Percentiles rank a stretch among this genome's conserved stretches.
Conservation (phyloP, 2,888 invertebrate genomes). For the Geotrupes spiniger region DNA sequence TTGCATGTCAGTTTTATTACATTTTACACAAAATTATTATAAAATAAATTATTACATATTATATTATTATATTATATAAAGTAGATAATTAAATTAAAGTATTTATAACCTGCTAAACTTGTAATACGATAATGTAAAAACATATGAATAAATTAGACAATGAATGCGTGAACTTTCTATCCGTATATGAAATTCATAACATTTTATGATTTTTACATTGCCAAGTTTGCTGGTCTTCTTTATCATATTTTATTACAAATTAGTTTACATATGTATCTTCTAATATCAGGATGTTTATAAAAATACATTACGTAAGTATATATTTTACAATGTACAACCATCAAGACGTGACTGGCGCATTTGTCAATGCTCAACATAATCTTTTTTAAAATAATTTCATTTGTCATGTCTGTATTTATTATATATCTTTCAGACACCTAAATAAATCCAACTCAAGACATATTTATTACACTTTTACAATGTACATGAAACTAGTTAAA, state of each 20-base stretch:
- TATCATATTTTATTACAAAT: conserved; percentile 38
- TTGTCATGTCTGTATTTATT: conserved; percentile 44
- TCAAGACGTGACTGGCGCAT: conserved; percentile 20
- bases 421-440: conserved; percentile 42
- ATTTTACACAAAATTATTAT: conserved; percentile 50
- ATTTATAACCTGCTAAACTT: conserved; percentile 49
- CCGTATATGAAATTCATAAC: conserved; percentile 37
- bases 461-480: conserved; percentile 31
- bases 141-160: conserved; percentile 50
- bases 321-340: conserved; percentile 17
- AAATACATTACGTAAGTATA: conserved; percentile 37
- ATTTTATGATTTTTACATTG: conserved; percentile 45
- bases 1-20: conserved; percentile 51
- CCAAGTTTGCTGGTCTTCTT: conserved; percentile 46
- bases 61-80: conserved; percentile 40
- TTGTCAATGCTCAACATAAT: conserved; percentile 44
- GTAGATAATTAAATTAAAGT: conserved; percentile 48
- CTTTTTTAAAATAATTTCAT: conserved; percentile 35
- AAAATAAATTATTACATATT: conserved; percentile 44
- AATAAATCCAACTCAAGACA: conserved; percentile 44
- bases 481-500: conserved; percentile 23
- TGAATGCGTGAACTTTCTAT: conserved; percentile 47
- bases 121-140: conserved; percentile 49
- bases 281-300: conserved; percentile 38
- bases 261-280: conserved; percentile 29